Conservation (phyloP, 2,888 invertebrate species). For the Troilus luridus region DNA sequence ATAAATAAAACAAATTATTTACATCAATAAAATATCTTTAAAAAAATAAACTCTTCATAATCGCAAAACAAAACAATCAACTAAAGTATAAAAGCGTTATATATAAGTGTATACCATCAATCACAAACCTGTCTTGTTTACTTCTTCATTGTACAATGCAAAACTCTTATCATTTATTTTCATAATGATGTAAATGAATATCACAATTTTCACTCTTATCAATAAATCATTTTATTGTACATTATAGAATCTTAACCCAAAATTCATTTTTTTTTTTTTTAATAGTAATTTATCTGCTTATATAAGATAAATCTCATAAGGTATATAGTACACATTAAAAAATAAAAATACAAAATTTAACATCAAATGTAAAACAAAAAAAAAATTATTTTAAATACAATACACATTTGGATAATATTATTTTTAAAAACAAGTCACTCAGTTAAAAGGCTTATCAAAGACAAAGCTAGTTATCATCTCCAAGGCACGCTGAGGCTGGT, state of each 20-base stretch:
- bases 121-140: not conserved
- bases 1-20: not conserved
- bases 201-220: not conserved
- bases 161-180: not conserved
- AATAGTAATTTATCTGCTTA: not conserved
- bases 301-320: no score
- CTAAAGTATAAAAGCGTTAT: no score
- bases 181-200: not conserved
- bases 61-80: not conserved
- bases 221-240: not conserved
- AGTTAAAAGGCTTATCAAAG: constrained; percentile 71
- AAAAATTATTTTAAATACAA: not conserved
- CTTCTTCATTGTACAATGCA: not conserved
- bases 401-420: not conserved
- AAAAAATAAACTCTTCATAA: not conserved
- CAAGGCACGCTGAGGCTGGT: constrained; percentile 84
- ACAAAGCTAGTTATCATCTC: constrained; percentile 82
- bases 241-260: not conserved
- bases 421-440: not conserved
- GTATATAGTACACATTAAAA: no score
- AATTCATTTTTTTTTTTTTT: not conserved
- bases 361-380: not conserved
- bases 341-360: not conserved
- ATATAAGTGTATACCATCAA: not conserved
- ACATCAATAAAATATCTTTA: not conserved